Evolutionary conservation across 2,888 invertebrate genomes (phyloP), one percentile per base, ranked within the genome.

Genomic region (Limnephilus rhombicus): DNA sequence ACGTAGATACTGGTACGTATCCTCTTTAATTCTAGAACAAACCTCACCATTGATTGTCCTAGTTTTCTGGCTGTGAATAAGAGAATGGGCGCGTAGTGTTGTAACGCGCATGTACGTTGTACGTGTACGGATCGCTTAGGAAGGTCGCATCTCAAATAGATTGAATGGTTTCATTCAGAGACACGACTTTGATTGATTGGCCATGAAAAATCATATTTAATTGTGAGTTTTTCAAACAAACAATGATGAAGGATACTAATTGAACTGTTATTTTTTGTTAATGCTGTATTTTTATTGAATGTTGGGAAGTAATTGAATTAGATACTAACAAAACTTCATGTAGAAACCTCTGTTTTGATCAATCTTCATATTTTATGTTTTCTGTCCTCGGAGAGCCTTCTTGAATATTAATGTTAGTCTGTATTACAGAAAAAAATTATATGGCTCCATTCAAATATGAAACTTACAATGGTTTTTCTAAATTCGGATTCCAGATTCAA

Each of bases 71-170:
- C 24, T 83, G 34, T 83, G 34, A 37, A 37, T 24, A 24, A 68
- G 68, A 68, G 68, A 68, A 68, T 68, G 68, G 68, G 68, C 24
- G 24, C 68, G 24, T 68, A 68, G 68, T n/a, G 68, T 68, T n/a
- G 24, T 68, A 68, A 68, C 24, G 68, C 68, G 24, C 68, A 68
- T 68, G 68, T 68, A 53, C 53, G 49, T 15, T 15, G 49, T 49
- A 53, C 68, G 24, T 68, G 68, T 68, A 68, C 68, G 68, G 24
- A 1, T 68, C 68, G 37, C 37, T 68, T 68, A 68, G 68, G 37
- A 83, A 83, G 15, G 34, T 83, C 83, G 83, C 83, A 24, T 83
- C 83, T 31, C 82, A 34, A 83, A 41, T 83, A n/a, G 83, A 83
- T 83, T 83, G 83, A 83, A 83, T 83, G 37, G 37, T 83, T 83